Evolutionary conservation across 1,140 invertebrate genomes (phyloP).

Genomic region (Lutraria rhynchaena): DNA sequence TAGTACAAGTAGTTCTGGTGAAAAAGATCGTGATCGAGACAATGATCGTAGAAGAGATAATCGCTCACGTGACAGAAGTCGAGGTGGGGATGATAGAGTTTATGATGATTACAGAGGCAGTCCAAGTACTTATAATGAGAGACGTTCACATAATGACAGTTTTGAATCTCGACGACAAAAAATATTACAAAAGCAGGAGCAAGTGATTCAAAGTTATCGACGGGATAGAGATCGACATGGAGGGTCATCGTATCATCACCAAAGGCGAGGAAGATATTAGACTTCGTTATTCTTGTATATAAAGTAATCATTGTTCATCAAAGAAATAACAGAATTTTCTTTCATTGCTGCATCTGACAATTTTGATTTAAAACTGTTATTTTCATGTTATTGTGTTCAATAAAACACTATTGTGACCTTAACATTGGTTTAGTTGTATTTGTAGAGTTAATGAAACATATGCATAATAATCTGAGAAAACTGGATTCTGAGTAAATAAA

Average conservation of each 20-base stretch:
- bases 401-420: too few species aligned
- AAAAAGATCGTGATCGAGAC: not conserved
- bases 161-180: slow-evolving; percentile 34
- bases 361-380: too few species aligned
- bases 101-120: slow-evolving; percentile 22
- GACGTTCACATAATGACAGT: not conserved
- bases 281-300: too few species aligned
- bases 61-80: not conserved
- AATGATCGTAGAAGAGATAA: slow-evolving; percentile 3
- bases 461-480: too few species aligned
- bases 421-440: too few species aligned
- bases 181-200: slow-evolving; percentile 26
- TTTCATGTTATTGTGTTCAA: too few species aligned
- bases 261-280: slow-evolving; percentile 19
- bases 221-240: not conserved
- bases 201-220: slow-evolving; percentile 21
- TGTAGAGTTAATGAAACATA: too few species aligned
- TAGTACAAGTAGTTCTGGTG: not conserved
- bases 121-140: slow-evolving; percentile 28
- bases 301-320: too few species aligned
- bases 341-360: too few species aligned
- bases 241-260: not conserved
- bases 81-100: not conserved
- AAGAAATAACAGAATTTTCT: too few species aligned
- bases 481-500: too few species aligned